Evolutionary conservation across 2,888 invertebrate genomes (phyloP).

Genomic region (Megaustenia siamemsis): DNA sequence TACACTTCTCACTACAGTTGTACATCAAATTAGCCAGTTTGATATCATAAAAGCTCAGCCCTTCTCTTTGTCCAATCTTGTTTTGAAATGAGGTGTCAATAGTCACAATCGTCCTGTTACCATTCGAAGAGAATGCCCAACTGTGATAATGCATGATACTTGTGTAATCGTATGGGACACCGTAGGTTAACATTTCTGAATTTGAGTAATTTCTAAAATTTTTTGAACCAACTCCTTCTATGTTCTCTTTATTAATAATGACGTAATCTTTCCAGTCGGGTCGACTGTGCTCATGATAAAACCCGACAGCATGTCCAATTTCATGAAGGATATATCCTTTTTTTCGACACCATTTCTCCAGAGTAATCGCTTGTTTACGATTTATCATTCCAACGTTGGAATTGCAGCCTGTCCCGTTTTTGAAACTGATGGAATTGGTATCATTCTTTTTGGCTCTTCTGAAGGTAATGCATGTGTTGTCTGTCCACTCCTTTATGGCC

Average conservation of each 20-base stretch:
- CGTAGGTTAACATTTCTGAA: constrained; percentile 56
- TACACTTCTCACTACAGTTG: constrained; percentile 58
- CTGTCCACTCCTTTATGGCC: constrained; percentile 51
- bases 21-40: constrained; percentile 70
- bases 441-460: not conserved
- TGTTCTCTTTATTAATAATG: constrained; percentile 64
- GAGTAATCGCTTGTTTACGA: constrained; percentile 31
- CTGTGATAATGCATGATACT: constrained; percentile 72
- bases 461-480: constrained; percentile 49
- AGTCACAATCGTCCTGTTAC: constrained; percentile 70
- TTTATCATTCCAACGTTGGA: constrained; percentile 50
- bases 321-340: constrained; percentile 63
- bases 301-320: constrained; percentile 63
- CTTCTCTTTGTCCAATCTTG: constrained; percentile 68
- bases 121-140: constrained; percentile 65
- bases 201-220: constrained; percentile 65
- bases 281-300: not conserved
- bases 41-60: constrained; percentile 68
- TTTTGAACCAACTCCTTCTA: constrained; percentile 53
- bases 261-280: constrained; percentile 64
- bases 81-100: constrained; percentile 67
- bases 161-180: constrained; percentile 69
- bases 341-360: constrained; percentile 32
- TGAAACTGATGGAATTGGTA: constrained; percentile 30
- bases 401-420: constrained; percentile 50